A percentile compares a stretch with the other conserved stretches of the same genome.
Conservation (phyloP, 2,888 invertebrate genomes). For the Tanypteryx hageni region DNA sequence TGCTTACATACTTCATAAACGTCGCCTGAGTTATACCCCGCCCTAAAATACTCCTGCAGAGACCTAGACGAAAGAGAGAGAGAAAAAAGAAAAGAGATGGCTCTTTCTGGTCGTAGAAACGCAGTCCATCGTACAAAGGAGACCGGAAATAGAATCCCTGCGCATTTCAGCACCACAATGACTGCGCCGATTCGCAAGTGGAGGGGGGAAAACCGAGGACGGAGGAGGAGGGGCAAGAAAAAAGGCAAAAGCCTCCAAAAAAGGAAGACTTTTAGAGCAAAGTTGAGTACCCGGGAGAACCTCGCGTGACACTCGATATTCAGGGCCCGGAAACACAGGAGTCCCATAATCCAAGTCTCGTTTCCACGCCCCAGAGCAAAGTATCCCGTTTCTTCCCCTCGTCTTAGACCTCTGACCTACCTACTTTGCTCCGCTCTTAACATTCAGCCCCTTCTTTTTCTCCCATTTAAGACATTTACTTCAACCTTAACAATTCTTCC, state of each 20-base stretch:
- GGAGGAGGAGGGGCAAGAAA: not conserved
- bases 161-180: conserved; percentile 32
- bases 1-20: not conserved
- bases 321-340: conserved; percentile 54
- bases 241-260: not conserved
- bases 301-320: conserved; percentile 62
- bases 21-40: not conserved
- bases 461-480: not conserved
- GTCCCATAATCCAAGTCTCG: conserved; percentile 51
- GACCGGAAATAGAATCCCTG: conserved; percentile 14
- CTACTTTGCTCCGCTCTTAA: not conserved
- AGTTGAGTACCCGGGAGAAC: not conserved
- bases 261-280: not conserved
- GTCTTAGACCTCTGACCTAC: conserved; percentile 52
- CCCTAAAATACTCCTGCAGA: not conserved
- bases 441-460: conserved; percentile 10
- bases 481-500: not conserved
- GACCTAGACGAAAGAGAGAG: not conserved
- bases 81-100: not conserved
- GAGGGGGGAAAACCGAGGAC: not conserved
- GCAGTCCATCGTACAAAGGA: conserved; percentile 14
- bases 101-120: conserved; percentile 19
- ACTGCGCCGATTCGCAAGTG: conserved; percentile 6
- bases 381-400: not conserved
- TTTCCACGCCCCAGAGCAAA: conserved; percentile 29